phyloP scores from a whole-genome alignment of 2,797 vertebrate genomes.

The Alfaro cultratus region DNA sequence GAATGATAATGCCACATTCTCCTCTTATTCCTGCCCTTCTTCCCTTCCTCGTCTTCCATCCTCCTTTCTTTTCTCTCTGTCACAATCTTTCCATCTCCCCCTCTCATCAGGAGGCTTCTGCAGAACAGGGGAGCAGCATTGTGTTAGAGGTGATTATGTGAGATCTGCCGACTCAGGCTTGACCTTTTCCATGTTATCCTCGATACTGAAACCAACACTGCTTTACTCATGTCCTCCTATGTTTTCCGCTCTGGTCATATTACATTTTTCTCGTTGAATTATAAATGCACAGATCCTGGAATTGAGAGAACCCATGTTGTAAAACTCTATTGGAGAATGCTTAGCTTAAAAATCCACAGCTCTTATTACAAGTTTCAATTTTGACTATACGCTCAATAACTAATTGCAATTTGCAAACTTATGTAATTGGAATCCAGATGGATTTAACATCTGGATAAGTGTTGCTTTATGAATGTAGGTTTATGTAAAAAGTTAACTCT shows the following conservation, averaged over 20 bases:
- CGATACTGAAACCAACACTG: conserved; percentile 70
- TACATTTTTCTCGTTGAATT: conserved; percentile 40
- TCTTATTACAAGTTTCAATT: conserved; percentile 44
- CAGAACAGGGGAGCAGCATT: conserved; percentile 76
- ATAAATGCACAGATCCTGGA: conserved; percentile 28
- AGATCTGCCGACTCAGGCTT: conserved; percentile 81
- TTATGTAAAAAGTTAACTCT: conserved; percentile 15
- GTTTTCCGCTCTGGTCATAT: conserved; percentile 27
- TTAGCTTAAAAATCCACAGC: conserved; percentile 6
- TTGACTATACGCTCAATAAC: conserved; percentile 35
- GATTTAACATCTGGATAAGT: conserved; percentile 21
- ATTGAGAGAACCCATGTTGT: conserved; percentile 40
- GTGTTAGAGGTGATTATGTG: conserved; percentile 81
- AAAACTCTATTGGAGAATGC: conserved; percentile 30
- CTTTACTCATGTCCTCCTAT: conserved; percentile 44
- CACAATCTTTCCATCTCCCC: conserved; percentile 41
- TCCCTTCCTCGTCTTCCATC: conserved; percentile 5
- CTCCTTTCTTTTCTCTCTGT: conserved; percentile 27
- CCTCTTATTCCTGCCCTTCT: conserved; percentile 53
- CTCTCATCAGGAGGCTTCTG: conserved; percentile 70
- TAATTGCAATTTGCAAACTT: conserved; percentile 48
- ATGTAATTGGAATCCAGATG: conserved; percentile 33
- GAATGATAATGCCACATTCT: conserved; percentile 83
- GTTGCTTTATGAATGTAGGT: not conserved
- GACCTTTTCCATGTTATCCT: conserved; percentile 80